phyloP scores from a whole-genome alignment of 1,140 invertebrate genomes.

The Acromyrmex charruanus region DNA sequence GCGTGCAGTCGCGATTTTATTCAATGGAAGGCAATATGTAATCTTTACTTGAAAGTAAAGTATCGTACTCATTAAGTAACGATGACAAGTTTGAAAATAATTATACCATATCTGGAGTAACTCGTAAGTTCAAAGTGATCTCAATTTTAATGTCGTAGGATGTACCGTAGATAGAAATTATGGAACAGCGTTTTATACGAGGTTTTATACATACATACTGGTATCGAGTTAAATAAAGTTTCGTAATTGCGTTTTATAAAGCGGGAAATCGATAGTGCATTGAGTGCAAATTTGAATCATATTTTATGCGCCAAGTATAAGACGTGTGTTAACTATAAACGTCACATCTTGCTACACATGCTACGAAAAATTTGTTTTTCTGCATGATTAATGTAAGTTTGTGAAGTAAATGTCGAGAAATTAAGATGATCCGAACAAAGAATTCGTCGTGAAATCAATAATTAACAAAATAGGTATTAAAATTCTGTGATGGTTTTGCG shows the following conservation, averaged over 20 bases:
- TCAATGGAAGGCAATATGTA: constrained; percentile 10
- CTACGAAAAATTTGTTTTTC: constrained; percentile 10
- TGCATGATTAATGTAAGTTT: constrained; percentile 39
- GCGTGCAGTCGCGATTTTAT: constrained; percentile 11
- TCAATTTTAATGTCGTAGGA: constrained; percentile 15
- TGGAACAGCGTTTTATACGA: not conserved
- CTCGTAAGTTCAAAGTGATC: constrained; percentile 44
- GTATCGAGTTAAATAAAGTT: constrained; percentile 40
- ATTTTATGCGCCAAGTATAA: constrained; percentile 39
- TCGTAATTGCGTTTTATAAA: constrained; percentile 44
- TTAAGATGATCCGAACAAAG: not conserved
- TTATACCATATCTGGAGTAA: constrained; percentile 37
- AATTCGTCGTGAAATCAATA: not conserved
- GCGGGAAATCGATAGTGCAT: constrained; percentile 35
- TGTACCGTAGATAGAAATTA: constrained; percentile 23
- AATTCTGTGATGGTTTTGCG: not conserved
- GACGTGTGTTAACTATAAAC: constrained; percentile 40
- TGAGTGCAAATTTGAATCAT: constrained; percentile 38
- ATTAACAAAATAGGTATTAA: not conserved
- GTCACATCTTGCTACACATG: constrained; percentile 14
- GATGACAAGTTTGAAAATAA: constrained; percentile 53
- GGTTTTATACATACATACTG: not conserved
- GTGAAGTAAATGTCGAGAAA: not conserved
- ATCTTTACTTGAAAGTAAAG: not conserved
- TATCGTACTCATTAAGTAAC: not conserved